Conservation (phyloP, 2,888 invertebrate genomes). For the Protonemura montana region DNA sequence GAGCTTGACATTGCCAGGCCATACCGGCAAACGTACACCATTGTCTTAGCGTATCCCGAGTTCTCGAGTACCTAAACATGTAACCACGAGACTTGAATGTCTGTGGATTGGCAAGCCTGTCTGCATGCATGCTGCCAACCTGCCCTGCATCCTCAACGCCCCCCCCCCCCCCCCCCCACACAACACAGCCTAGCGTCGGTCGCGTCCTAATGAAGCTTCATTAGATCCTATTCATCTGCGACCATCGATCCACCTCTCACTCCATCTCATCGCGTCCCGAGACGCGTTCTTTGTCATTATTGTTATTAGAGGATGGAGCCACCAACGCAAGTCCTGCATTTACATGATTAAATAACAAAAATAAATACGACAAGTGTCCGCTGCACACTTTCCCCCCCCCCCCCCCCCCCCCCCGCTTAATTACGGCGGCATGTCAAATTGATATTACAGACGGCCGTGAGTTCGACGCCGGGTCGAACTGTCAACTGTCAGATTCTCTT, state of each 20-base stretch:
- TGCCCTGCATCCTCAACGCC: not conserved
- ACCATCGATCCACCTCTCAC: not conserved
- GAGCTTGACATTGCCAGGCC: no score
- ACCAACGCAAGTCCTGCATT: not conserved
- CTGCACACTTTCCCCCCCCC: not conserved
- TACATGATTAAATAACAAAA: not conserved
- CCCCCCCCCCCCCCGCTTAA: not conserved
- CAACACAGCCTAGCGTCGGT: not conserved
- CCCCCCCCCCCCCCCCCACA: conserved; percentile 22
- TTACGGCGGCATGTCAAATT: not conserved
- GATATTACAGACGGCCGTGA: not conserved
- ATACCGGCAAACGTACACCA: no score
- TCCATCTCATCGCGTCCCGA: not conserved
- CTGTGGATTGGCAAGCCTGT: no score
- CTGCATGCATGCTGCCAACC: no score
- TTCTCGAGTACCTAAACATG: no score
- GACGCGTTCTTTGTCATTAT: not conserved
- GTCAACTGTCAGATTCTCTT: no score
- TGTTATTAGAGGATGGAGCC: not conserved
- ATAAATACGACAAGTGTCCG: not conserved
- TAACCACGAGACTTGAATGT: no score
- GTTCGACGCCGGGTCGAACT: no score
- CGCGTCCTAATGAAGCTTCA: conserved; percentile 48
- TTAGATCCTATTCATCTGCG: conserved; percentile 50
- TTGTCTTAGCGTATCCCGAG: no score